Base-by-base conservation (phyloP, 2,113 vertebrate species). In the Charina bottae region DNA sequence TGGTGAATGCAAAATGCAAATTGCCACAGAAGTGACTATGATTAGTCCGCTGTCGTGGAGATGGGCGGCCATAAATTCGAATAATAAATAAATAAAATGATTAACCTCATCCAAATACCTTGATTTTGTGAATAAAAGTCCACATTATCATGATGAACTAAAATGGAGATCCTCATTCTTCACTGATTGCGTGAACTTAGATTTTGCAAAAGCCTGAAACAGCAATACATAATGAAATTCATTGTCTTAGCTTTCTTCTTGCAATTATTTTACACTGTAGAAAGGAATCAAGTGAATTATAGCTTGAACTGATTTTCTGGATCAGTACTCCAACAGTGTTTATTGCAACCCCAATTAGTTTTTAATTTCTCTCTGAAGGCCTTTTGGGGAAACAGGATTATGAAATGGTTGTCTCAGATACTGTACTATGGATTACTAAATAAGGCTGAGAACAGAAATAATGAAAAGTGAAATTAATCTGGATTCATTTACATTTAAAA, bases 231-330 rank as follows among this genome's bases (percentile, higher is more conserved):
- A 87, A 85, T 94, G 78, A 68, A 90, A 54, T 56, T 62, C 3
- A 6, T 84, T 56, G 4, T 90, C 2, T 26, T n/a, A 11, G 0
- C 46, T 17, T 89, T 87, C 84, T 92, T 49, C 58, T 85, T 87
- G 24, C 2, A 62, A 10, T 88, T 83, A 68, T 62, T 26, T 28
- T 83, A 2, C 13, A 62, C 56, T 23, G 85, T 46, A 33, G 56
- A 92, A 93, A 91, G 54, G 5, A 62, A 26, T 3, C 56, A 28
- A 85, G 17, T 88, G 92, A 91, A 12, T 53, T 56, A 42, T 33
- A 86, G 13, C 8, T 90, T 1, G 37, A 89, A 54, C 26, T 54
- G 2, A 85, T 94, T 93, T 84, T 24, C 21, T 62, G 26, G 21
- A 68, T 64, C 5, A 68, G 19, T 88, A 46, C 17, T 37, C 64